Percentiles rank a stretch among this genome's conserved stretches.
Evolutionary conservation across 2,113 vertebrate species (phyloP).

Genomic region (Podiceps cristatus): DNA sequence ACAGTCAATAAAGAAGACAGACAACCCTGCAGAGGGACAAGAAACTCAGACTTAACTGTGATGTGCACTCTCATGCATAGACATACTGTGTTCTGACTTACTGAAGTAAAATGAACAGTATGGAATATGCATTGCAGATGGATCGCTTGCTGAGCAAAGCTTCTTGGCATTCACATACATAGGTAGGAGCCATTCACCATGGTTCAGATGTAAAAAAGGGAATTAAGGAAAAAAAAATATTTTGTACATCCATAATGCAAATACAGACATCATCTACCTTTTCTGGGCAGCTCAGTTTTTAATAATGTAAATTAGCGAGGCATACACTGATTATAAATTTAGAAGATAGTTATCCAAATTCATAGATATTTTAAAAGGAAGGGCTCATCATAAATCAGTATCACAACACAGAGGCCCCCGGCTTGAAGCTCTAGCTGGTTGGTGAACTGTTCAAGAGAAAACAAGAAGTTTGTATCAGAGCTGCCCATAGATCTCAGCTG

Average conservation of each 20-base stretch:
- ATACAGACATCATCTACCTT: background rate
- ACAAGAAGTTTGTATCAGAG: background rate
- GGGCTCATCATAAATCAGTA: background rate
- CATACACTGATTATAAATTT: background rate
- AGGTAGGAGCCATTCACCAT: background rate
- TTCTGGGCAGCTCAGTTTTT: background rate
- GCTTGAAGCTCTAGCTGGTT: background rate
- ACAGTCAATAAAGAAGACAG: background rate
- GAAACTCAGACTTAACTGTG: background rate
- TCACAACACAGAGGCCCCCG: background rate
- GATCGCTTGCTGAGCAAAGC: background rate
- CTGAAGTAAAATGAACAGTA: background rate
- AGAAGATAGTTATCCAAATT: background rate
- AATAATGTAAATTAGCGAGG: background rate
- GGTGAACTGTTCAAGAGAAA: conserved; percentile 53
- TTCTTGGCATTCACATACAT: background rate
- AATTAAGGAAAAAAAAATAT: background rate
- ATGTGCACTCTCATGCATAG: background rate
- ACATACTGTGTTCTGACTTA: background rate
- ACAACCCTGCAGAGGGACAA: background rate
- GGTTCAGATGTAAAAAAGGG: background rate
- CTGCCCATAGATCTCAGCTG: background rate
- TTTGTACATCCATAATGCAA: background rate
- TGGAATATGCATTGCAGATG: background rate
- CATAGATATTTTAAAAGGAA: conserved; percentile 16